Base-by-base conservation (phyloP, 2,888 invertebrate genomes). In the Elmis aenea region DNA sequence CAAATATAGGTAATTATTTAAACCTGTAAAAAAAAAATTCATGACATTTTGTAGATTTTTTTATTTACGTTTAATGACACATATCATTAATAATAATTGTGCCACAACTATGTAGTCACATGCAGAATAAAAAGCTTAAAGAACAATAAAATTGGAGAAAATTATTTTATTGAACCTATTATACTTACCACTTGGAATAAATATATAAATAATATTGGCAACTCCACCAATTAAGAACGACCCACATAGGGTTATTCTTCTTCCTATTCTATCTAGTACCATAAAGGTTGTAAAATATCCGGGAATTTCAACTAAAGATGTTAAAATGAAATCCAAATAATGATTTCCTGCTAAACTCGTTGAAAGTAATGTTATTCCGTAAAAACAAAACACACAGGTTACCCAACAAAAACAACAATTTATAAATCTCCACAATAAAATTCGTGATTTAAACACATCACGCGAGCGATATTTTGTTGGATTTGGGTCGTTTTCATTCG, bases 371-470 rank as follows among this genome's bases (percentile, higher is more conserved):
- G 85, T 85, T 21, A 89, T 65, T 0, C 89, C 89, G 55, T 86
- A 88, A 62, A 85, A 89, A 11, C 87, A 79, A 45, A 88, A 79
- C 0, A 84, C 81, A 52, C 83, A 80, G 0, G 85, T 81, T 9
- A 85, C 77, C 86, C 86, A 87, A 70, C 85, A 85, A 50, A 85
- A 76, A n/a, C 81, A 81, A 46, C 85, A 84, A 30, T 79, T 78
- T 1, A 73, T 48, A 25, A 81, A 65, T 18, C 82, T 69, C 0
- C 70, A 53, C 41, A 78, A 59, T 8, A 83, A 57, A 11, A 70
- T 70, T 25, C 62, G 68, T 0, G 78, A 77, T 34, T 62, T 71
- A 8, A 79, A 55, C 14, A 77, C 72, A 57, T 75, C 69, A 4
- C 12, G 14, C 11, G 44, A 27, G 1, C 43, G 46, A 33, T 48